A percentile compares a stretch with the other conserved stretches of the same genome.
Conservation (phyloP, 2,797 vertebrate species). For the Adelosebastes latens region DNA sequence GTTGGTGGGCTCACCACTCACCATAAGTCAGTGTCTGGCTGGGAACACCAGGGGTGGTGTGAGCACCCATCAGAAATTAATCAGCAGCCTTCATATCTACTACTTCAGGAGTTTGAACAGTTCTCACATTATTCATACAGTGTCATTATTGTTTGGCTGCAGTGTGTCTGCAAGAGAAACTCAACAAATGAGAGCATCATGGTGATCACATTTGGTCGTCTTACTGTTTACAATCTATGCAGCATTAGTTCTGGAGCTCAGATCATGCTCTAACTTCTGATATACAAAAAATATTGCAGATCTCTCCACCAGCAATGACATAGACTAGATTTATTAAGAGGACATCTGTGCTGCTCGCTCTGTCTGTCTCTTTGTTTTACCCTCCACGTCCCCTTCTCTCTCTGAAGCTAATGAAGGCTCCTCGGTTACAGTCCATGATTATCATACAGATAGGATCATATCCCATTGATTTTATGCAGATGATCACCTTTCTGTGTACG, state of each 20-base stretch:
- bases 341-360: constrained; percentile 9
- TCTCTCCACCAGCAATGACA: neutral
- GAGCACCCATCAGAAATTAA: constrained; percentile 44
- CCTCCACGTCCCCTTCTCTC: constrained; percentile 19
- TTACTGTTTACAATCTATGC: neutral
- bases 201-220: no score
- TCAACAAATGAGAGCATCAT: neutral
- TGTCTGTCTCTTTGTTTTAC: constrained; percentile 31
- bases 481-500: constrained; percentile 95
- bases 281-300: neutral
- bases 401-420: constrained; percentile 60
- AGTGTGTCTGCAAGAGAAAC: neutral
- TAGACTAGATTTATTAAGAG: neutral
- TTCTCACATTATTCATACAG: neutral
- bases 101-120: neutral
- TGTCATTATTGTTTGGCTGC: neutral
- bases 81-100: constrained; percentile 1
- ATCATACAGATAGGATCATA: constrained; percentile 91
- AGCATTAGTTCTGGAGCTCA: neutral
- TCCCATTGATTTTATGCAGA: constrained; percentile 99
- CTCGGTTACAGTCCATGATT: constrained; percentile 83
- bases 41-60: constrained; percentile 67
- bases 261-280: neutral
- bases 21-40: constrained; percentile 63
- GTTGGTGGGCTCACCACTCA: constrained; percentile 67